These are phyloP conservation scores for Solea senegalensis DNA, from an alignment of 2,113 vertebrate genomes.

Conservation along the genomic window DNA sequence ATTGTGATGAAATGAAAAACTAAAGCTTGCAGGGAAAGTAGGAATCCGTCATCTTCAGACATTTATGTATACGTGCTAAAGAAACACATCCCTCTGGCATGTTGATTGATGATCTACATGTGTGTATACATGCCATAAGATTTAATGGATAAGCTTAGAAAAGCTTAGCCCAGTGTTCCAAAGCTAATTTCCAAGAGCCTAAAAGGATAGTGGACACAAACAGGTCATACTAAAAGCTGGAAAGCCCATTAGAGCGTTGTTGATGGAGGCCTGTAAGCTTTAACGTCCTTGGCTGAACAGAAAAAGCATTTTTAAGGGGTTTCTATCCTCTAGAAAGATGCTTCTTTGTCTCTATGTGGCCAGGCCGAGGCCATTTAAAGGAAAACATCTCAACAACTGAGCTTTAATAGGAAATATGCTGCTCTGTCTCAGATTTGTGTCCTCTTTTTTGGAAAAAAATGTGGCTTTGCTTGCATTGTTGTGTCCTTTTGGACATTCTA, in stretches of 20 bases:
- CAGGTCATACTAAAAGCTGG: not conserved
- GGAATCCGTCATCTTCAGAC: not conserved
- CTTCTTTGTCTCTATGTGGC: not conserved
- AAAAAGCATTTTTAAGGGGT: not conserved
- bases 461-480: too few relatives aligned
- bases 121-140: not conserved
- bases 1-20: not conserved
- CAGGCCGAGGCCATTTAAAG: too few relatives aligned
- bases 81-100: not conserved
- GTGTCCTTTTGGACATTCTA: too few relatives aligned
- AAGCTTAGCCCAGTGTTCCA: constrained; percentile 9
- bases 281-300: not conserved
- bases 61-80: not conserved
- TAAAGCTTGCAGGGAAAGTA: not conserved
- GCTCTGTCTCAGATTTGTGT: too few relatives aligned
- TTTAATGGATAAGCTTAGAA: not conserved
- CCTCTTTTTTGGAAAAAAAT: too few relatives aligned
- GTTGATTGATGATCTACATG: not conserved
- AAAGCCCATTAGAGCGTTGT: not conserved
- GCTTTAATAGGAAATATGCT: too few relatives aligned
- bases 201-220: not conserved
- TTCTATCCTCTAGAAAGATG: not conserved
- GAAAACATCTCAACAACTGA: too few relatives aligned
- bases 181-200: constrained; percentile 1
- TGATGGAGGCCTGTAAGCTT: not conserved